Percentiles rank a stretch among this genome's conserved stretches.
Evolutionary conservation across 2,113 vertebrate species (phyloP).

Genomic region (Pholis gunnellus): DNA sequence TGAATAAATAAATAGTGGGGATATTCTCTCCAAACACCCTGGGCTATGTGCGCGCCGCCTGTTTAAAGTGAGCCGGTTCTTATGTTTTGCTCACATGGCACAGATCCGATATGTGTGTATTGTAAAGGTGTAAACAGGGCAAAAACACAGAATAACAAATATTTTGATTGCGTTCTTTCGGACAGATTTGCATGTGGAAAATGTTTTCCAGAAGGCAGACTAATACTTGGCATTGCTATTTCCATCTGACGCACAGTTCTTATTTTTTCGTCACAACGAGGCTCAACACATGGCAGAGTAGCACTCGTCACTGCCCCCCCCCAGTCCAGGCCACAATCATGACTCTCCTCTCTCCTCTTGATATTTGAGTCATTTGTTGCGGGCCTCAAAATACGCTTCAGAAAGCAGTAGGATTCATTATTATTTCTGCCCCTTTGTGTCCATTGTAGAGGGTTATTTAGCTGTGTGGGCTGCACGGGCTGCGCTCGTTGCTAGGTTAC

Average conservation of each 20-base stretch:
- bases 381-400: slow-evolving; percentile 4
- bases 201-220: neutral
- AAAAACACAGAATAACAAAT: neutral
- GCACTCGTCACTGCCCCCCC: slow-evolving; percentile 44
- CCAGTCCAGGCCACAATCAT: neutral
- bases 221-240: neutral
- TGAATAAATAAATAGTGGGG: neutral
- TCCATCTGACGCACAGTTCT: slow-evolving; percentile 30
- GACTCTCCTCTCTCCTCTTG: slow-evolving; percentile 19
- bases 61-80: neutral
- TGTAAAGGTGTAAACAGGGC: neutral
- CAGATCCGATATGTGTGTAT: neutral
- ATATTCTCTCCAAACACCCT: neutral
- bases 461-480: slow-evolving; percentile 46
- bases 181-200: neutral
- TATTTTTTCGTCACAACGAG: slow-evolving; percentile 21
- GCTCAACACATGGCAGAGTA: slow-evolving; percentile 1
- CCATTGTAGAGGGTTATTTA: slow-evolving; percentile 8
- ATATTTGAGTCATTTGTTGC: slow-evolving; percentile 31
- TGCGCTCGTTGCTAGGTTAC: slow-evolving; percentile 60
- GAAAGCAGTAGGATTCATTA: slow-evolving; percentile 7
- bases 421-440: slow-evolving; percentile 18
- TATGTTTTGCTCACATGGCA: neutral
- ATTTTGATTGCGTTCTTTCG: neutral
- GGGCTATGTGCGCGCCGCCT: neutral